Evolutionary conservation across 35 echinoderm and acorn worm species (phyloP), one percentile per base, ranked within the genome.

Genomic region (Acanthaster planci): DNA sequence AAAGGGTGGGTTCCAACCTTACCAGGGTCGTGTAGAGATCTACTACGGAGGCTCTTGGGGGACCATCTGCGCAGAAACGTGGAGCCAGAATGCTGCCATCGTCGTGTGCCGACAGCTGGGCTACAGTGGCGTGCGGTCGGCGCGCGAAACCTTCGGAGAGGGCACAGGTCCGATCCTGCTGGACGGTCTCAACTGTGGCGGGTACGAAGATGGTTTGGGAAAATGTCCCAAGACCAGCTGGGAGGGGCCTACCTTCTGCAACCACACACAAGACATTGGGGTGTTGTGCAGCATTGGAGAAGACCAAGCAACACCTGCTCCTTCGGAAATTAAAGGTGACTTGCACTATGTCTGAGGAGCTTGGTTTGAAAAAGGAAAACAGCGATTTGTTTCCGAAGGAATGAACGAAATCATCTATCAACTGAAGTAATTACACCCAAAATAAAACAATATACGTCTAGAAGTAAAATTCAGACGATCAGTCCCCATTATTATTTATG

Each of bases 21-120:
- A 80, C 12, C 27, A 80, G 50, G 78, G 78, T 17, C 38, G 39
- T 17, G 78, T 80, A 16, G 78, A 80, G 38, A 38, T 80, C 37
- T 80, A 80, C 78, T 39, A 47, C 19, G 27, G 29, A 29, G 78
- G 78, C 29, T 15, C 21, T 19, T 80, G 78, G 78, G 78, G 78
- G 37, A 80, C 39, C 29, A 30, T 80, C 9, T 80, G 78, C 1
- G 78, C 39, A 16, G 50, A 16, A 29, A 16, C 15, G 2, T 80
- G 38, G 78, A 39, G 27, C 5, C 2, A 16, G 2, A 80, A 14
- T 30, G 8, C 14, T 0, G 50, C 78, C n/a, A 21, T 26, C 1
- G 78, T 80, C n/a, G 4, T 53, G 22, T 80, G 78, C 35, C 17
- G 18, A 5, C 78, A 80, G 37, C 50, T 80, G 8, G 78, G 78